Percentiles rank a stretch among this genome's conserved stretches.
These are phyloP conservation scores for Heliothis virescens DNA, from an alignment of 1,140 invertebrate genomes.

Conservation along the genomic window DNA sequence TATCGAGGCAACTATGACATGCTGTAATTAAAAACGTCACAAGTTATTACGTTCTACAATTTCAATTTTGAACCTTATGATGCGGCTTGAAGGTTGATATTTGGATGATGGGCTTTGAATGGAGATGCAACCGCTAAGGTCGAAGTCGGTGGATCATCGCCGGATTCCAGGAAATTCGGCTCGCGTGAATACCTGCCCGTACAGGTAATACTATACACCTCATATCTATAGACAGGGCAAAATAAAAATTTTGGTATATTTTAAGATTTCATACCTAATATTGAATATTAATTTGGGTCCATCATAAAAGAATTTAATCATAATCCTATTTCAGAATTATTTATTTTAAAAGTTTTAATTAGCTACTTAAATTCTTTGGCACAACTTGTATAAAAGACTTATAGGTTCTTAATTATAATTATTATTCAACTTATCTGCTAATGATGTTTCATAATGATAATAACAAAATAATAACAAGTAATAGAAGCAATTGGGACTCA, in stretches of 20 bases:
- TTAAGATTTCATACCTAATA: not conserved
- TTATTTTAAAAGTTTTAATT: no score
- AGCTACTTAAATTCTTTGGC: not conserved
- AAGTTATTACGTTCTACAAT: not conserved
- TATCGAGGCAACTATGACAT: conserved; percentile 76
- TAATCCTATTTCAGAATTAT: no score
- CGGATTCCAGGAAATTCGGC: conserved; percentile 84
- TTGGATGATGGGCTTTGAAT: conserved; percentile 52
- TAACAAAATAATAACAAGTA: no score
- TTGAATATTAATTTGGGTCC: not conserved
- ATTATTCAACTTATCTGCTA: not conserved
- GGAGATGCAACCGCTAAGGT: conserved; percentile 62
- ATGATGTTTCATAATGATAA: no score
- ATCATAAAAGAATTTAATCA: no score
- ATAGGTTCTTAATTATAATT: not conserved
- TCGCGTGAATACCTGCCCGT: conserved; percentile 84
- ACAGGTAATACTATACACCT: conserved; percentile 71
- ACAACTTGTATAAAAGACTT: not conserved
- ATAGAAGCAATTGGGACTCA: no score
- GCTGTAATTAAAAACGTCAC: conserved; percentile 41
- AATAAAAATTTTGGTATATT: not conserved
- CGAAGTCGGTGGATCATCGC: conserved; percentile 83
- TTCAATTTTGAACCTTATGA: conserved; percentile 53
- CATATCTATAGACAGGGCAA: conserved; percentile 43
- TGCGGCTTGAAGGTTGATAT: conserved; percentile 31